These are phyloP conservation scores for Hydropsyche tenuis DNA, from an alignment of 1,140 invertebrate genomes.

Conservation along the genomic window DNA sequence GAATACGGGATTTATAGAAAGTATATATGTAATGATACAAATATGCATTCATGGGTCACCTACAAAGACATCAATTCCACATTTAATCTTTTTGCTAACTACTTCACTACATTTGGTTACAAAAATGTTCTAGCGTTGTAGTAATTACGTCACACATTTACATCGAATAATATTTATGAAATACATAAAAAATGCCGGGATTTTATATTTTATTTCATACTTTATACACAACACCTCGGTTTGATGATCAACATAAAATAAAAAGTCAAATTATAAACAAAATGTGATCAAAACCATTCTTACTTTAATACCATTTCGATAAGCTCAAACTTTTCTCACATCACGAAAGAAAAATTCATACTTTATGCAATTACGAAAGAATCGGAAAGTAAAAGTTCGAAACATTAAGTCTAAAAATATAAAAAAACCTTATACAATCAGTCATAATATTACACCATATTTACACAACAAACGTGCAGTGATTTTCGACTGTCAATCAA, in stretches of 20 bases:
- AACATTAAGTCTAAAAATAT: not conserved
- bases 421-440: conserved; percentile 46
- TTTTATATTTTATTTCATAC: too few relatives aligned
- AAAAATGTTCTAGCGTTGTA: conserved; percentile 40
- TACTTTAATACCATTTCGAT: too few relatives aligned
- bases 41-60: conserved; percentile 28
- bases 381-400: too few relatives aligned
- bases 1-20: not conserved
- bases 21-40: not conserved
- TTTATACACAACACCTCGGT: too few relatives aligned
- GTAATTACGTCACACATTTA: conserved; percentile 12
- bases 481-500: conserved; percentile 6
- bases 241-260: too few relatives aligned
- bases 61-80: conserved; percentile 51
- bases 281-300: too few relatives aligned
- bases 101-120: conserved; percentile 36
- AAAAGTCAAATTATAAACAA: too few relatives aligned
- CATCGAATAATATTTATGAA: conserved; percentile 19
- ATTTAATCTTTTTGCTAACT: conserved; percentile 43
- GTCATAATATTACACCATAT: conserved; percentile 48
- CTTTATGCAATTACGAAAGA: too few relatives aligned
- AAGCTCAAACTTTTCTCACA: too few relatives aligned
- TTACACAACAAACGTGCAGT: conserved; percentile 24
- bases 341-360: too few relatives aligned
- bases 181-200: too few relatives aligned